A percentile compares a stretch with the other conserved stretches of the same genome.
Conservation (phyloP, 2,888 invertebrate genomes). For the Nasonia oneida region DNA sequence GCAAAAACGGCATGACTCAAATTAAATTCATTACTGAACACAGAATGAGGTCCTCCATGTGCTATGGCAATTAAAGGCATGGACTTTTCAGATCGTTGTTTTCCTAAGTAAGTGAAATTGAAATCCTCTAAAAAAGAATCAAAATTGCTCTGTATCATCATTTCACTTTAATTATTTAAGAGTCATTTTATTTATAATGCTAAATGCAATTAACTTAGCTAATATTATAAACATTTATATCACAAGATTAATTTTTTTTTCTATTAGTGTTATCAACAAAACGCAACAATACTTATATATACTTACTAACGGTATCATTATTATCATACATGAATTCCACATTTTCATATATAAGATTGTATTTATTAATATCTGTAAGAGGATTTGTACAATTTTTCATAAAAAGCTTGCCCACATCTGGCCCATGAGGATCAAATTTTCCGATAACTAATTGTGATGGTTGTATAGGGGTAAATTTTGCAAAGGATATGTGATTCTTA, state of each 20-base stretch:
- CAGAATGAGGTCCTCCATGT: slow-evolving; percentile 91
- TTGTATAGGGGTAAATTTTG: slow-evolving; percentile 71
- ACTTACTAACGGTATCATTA: slow-evolving; percentile 65
- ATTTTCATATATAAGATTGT: slow-evolving; percentile 78
- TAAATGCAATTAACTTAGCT: neutral
- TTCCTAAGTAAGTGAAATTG: slow-evolving; percentile 84
- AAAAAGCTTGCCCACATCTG: slow-evolving; percentile 76
- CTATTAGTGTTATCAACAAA: neutral
- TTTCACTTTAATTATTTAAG: neutral
- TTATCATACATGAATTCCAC: slow-evolving; percentile 80
- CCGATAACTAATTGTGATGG: slow-evolving; percentile 72
- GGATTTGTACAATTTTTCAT: slow-evolving; percentile 79
- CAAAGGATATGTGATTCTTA: slow-evolving; percentile 74
- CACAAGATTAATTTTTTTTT: neutral
- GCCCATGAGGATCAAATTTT: slow-evolving; percentile 68
- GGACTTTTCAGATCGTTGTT: slow-evolving; percentile 79
- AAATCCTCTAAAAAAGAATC: slow-evolving; percentile 81
- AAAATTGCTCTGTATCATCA: neutral
- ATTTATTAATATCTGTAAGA: slow-evolving; percentile 74
- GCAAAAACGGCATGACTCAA: slow-evolving; percentile 83
- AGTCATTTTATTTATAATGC: neutral
- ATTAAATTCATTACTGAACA: slow-evolving; percentile 83
- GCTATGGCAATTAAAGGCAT: slow-evolving; percentile 87
- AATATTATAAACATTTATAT: neutral
- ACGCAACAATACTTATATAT: neutral